Conservation (phyloP, 1,140 invertebrate genomes). For the Pogonus chalceus region DNA sequence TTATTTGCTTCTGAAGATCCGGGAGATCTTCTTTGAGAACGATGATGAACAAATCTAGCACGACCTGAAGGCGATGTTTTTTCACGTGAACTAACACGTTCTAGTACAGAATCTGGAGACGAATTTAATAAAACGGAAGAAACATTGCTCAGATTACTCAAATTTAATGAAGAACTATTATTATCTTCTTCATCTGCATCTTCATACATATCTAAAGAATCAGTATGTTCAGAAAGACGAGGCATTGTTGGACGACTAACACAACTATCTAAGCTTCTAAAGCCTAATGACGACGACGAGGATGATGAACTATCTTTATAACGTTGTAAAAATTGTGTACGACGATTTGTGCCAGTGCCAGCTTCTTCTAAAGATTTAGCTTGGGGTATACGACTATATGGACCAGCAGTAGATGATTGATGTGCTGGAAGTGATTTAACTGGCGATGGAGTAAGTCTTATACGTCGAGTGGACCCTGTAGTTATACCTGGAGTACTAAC, state of each 20-base stretch:
- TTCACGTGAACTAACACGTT: slow-evolving; percentile 24
- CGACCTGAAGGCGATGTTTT: slow-evolving; percentile 37
- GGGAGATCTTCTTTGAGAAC: slow-evolving; percentile 38
- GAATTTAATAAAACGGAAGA: slow-evolving; percentile 26
- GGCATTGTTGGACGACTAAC: slow-evolving; percentile 39
- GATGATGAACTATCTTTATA: slow-evolving; percentile 46
- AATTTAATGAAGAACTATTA: slow-evolving; percentile 37
- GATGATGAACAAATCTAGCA: slow-evolving; percentile 24
- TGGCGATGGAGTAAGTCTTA: slow-evolving; percentile 23
- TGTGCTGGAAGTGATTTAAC: slow-evolving; percentile 18
- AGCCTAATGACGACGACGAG: slow-evolving; percentile 43
- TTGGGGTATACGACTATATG: slow-evolving; percentile 38
- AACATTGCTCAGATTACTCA: slow-evolving; percentile 33
- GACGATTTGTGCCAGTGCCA: slow-evolving; percentile 36
- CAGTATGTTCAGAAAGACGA: slow-evolving; percentile 43
- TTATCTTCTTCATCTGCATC: slow-evolving; percentile 46
- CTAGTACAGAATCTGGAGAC: slow-evolving; percentile 29
- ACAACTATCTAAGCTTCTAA: slow-evolving; percentile 45
- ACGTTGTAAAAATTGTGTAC: slow-evolving; percentile 41
- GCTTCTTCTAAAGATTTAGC: slow-evolving; percentile 47
- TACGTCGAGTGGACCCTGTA: slow-evolving; percentile 16
- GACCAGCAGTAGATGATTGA: too few relatives aligned
- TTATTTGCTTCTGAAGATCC: slow-evolving; percentile 35
- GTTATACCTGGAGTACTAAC: too few relatives aligned
- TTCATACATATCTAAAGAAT: slow-evolving; percentile 46